A percentile compares a stretch with the other conserved stretches of the same genome.
These are phyloP conservation scores for Andrena minutula DNA, from an alignment of 2,888 invertebrate genomes.

Conservation along the genomic window DNA sequence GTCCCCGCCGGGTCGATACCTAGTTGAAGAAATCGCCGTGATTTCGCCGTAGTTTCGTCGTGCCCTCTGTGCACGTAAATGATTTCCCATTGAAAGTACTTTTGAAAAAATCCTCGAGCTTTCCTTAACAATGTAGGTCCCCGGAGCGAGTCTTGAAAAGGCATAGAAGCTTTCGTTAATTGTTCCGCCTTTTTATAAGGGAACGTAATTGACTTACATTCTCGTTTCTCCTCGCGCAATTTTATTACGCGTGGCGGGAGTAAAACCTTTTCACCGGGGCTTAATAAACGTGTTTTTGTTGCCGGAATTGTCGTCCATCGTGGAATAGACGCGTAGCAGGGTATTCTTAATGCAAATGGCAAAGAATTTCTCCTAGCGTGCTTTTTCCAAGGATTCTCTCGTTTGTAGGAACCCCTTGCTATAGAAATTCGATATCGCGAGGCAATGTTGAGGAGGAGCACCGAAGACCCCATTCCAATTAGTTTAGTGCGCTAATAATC, in stretches of 20 bases:
- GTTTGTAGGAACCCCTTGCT: not conserved
- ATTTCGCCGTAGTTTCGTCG: not conserved
- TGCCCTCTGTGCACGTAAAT: slow-evolving; percentile 3
- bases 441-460: not conserved
- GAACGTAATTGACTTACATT: not conserved
- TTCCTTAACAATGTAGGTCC: not conserved
- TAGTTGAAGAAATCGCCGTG: slow-evolving; percentile 12
- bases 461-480: not conserved
- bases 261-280: not conserved
- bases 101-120: not conserved
- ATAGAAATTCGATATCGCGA: not conserved
- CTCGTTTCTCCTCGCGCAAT: not conserved
- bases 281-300: not conserved
- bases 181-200: not conserved
- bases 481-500: not conserved
- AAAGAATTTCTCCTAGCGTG: not conserved
- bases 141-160: not conserved
- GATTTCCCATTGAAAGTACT: slow-evolving; percentile 22
- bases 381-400: not conserved
- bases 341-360: not conserved
- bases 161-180: not conserved
- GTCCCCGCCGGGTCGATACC: slow-evolving; percentile 34
- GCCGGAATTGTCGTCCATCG: not conserved
- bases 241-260: not conserved
- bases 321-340: not conserved